Evolutionary conservation across 2,888 invertebrate genomes (phyloP).

Genomic region (Heliconius charithonia): DNA sequence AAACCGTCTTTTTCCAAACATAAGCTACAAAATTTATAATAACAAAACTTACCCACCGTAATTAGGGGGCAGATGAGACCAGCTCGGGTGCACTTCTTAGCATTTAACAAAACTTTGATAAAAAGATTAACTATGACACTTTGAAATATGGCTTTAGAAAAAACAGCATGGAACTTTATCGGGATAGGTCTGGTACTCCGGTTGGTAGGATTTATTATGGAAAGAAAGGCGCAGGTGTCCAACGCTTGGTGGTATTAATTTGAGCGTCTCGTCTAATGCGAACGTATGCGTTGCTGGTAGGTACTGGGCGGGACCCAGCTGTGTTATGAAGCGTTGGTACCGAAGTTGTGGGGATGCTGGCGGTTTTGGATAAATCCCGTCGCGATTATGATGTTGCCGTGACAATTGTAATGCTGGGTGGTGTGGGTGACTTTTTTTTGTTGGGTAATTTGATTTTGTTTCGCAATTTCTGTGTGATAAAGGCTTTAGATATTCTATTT

Average conservation of each 20-base stretch:
- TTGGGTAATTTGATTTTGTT: background rate
- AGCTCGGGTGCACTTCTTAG: constrained; percentile 78
- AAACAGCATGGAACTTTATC: constrained; percentile 77
- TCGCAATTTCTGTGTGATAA: background rate
- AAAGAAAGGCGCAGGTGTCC: constrained; percentile 80
- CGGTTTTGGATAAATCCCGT: constrained; percentile 65
- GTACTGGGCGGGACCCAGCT: constrained; percentile 66
- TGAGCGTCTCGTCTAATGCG: constrained; percentile 77
- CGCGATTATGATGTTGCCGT: constrained; percentile 72
- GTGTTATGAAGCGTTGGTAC: constrained; percentile 68
- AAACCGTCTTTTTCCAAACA: background rate
- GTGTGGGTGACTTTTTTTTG: background rate
- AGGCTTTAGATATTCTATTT: background rate
- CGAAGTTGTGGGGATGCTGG: constrained; percentile 58
- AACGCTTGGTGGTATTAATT: constrained; percentile 75
- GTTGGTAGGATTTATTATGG: constrained; percentile 77
- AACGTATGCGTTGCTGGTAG: constrained; percentile 71
- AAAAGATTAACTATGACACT: constrained; percentile 84
- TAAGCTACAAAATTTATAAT: constrained; percentile 47
- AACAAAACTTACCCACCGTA: constrained; percentile 61
- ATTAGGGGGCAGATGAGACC: constrained; percentile 76
- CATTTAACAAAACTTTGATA: constrained; percentile 83
- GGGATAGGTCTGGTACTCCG: constrained; percentile 69
- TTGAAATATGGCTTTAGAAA: constrained; percentile 83
- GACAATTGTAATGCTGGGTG: constrained; percentile 51